A percentile compares a stretch with the other conserved stretches of the same genome.
phyloP scores from a whole-genome alignment of 2,888 invertebrate species.

The Pyrochroa serraticornis region DNA sequence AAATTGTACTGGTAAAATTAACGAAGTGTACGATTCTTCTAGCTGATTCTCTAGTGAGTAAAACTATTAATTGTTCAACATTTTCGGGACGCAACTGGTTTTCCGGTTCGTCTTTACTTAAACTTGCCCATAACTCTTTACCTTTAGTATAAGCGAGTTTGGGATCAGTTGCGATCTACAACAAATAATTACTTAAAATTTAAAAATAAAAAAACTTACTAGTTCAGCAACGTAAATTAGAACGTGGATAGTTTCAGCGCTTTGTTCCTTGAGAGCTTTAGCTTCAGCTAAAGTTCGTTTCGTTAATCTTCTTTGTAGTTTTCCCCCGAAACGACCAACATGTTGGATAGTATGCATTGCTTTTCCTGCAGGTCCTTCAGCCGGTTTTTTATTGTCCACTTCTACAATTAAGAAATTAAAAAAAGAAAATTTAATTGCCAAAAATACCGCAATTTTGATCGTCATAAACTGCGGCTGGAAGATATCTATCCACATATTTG shows the following conservation, averaged over 20 bases:
- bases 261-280: constrained; percentile 79
- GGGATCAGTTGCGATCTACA: constrained; percentile 79
- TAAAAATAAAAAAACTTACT: constrained; percentile 59
- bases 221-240: constrained; percentile 78
- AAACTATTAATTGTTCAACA: constrained; percentile 76
- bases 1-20: constrained; percentile 69
- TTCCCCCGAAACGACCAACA: constrained; percentile 76
- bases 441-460: constrained; percentile 69
- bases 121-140: constrained; percentile 70
- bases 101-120: constrained; percentile 81
- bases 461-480: constrained; percentile 66
- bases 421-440: background rate
- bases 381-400: constrained; percentile 34
- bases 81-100: constrained; percentile 83
- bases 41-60: constrained; percentile 79
- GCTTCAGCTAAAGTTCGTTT: constrained; percentile 80
- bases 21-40: constrained; percentile 78
- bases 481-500: constrained; percentile 80
- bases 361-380: constrained; percentile 58
- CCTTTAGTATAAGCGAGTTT: constrained; percentile 75
- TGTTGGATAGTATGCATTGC: constrained; percentile 80
- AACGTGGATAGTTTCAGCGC: constrained; percentile 75
- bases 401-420: constrained; percentile 1
- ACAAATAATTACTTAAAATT: constrained; percentile 1
- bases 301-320: constrained; percentile 77